A percentile compares a stretch with the other conserved stretches of the same genome.
Evolutionary conservation across 1,140 invertebrate species (phyloP).

Genomic region (Leptonema lineaticorne): DNA sequence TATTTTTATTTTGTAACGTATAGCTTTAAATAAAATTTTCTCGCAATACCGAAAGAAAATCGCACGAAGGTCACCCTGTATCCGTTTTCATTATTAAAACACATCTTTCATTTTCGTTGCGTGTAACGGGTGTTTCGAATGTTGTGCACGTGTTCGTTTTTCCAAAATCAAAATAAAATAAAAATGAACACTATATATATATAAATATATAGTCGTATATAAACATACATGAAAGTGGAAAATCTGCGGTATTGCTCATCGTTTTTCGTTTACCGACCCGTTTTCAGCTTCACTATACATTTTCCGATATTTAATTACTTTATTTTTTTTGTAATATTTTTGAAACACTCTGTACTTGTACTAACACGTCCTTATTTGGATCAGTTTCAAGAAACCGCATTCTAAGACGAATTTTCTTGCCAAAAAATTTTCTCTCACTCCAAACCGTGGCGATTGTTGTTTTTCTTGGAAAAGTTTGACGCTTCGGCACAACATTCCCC

Average conservation of each 20-base stretch:
- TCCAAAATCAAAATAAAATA: no score
- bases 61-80: no score
- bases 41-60: no score
- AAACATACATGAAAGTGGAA: no score
- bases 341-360: background rate
- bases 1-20: no score
- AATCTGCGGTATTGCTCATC: no score
- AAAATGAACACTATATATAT: no score
- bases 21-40: no score
- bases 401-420: slow-evolving; percentile 7
- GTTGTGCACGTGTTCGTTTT: background rate
- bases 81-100: no score
- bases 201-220: no score
- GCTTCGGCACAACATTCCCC: no score
- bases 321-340: background rate
- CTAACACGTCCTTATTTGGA: slow-evolving; percentile 8
- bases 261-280: background rate
- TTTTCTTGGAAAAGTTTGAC: background rate
- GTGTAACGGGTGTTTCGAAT: background rate
- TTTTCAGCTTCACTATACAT: background rate
- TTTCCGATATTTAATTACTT: background rate
- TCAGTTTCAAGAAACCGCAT: slow-evolving; percentile 1
- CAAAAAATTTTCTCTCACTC: slow-evolving; percentile 4
- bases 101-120: no score
- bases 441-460: background rate